Evolutionary conservation across 2,113 vertebrate species (phyloP).

Genomic region (Vicugna pacos): DNA sequence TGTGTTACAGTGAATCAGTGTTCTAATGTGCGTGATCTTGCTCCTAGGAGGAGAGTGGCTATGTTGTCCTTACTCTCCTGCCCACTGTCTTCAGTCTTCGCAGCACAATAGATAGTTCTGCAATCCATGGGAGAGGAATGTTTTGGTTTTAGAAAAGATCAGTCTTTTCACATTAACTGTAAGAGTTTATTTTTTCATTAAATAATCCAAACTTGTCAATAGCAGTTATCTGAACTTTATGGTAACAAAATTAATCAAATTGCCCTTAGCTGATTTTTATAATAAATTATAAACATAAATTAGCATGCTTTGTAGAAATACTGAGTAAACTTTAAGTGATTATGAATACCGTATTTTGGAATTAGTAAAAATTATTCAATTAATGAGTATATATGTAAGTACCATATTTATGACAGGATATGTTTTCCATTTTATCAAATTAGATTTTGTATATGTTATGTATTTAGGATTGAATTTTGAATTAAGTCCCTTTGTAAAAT

Average conservation of each 20-base stretch:
- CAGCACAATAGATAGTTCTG: not conserved
- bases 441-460: slow-evolving; percentile 33
- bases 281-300: slow-evolving; percentile 59
- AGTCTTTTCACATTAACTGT: slow-evolving; percentile 40
- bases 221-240: slow-evolving; percentile 53
- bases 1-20: slow-evolving; percentile 29
- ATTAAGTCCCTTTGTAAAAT: slow-evolving; percentile 62
- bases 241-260: slow-evolving; percentile 34
- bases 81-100: not conserved
- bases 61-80: not conserved
- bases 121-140: not conserved
- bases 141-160: slow-evolving; percentile 37
- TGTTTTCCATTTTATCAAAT: slow-evolving; percentile 61
- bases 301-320: slow-evolving; percentile 55
- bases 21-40: slow-evolving; percentile 33
- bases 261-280: slow-evolving; percentile 38
- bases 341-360: slow-evolving; percentile 34
- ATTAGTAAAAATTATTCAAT: slow-evolving; percentile 39
- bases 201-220: not conserved
- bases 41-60: not conserved
- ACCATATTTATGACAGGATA: not conserved
- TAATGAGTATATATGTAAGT: slow-evolving; percentile 34
- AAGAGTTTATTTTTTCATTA: slow-evolving; percentile 44
- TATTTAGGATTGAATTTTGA: slow-evolving; percentile 57
- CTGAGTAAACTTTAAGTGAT: slow-evolving; percentile 35